phyloP scores from a whole-genome alignment of 2,113 vertebrate species.

The Bubo blakistoni region DNA sequence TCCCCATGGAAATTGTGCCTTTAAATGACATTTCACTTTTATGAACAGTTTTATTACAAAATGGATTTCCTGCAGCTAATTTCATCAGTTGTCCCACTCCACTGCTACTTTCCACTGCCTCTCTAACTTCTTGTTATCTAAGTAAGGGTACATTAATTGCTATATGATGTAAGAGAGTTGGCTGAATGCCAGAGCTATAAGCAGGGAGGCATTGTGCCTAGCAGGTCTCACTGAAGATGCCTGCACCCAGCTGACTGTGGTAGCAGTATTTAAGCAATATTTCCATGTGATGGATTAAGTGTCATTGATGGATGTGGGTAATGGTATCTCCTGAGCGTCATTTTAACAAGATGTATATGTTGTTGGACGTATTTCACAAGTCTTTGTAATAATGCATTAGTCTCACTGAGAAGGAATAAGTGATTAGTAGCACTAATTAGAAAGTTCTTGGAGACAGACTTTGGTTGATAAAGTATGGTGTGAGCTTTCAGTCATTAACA shows the following conservation, averaged over 20 bases:
- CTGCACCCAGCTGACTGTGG: slow-evolving; percentile 21
- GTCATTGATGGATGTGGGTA: slow-evolving; percentile 67
- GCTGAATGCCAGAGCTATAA: slow-evolving; percentile 2
- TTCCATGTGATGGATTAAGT: slow-evolving; percentile 66
- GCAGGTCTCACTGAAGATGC: not conserved
- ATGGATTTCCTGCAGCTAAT: slow-evolving; percentile 64
- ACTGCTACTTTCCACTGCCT: slow-evolving; percentile 16
- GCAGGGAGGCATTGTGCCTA: slow-evolving; percentile 14
- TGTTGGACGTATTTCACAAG: slow-evolving; percentile 68
- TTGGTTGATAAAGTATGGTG: slow-evolving; percentile 50
- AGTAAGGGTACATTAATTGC: slow-evolving; percentile 54
- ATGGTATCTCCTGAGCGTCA: slow-evolving; percentile 67
- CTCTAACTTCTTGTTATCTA: slow-evolving; percentile 47
- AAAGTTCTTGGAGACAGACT: slow-evolving; percentile 68
- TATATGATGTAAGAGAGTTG: slow-evolving; percentile 33
- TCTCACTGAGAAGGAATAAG: slow-evolving; percentile 62
- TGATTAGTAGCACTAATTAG: slow-evolving; percentile 77
- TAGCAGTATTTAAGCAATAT: slow-evolving; percentile 60
- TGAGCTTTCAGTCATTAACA: slow-evolving; percentile 62
- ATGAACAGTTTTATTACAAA: slow-evolving; percentile 69
- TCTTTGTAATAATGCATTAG: slow-evolving; percentile 55
- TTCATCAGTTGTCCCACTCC: slow-evolving; percentile 35
- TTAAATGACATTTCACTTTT: slow-evolving; percentile 68
- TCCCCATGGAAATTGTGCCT: slow-evolving; percentile 55
- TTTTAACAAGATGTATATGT: slow-evolving; percentile 68